These are phyloP conservation scores for Marcusenius ussheri DNA, from an alignment of 2,113 vertebrate genomes.

Conservation along the genomic window DNA sequence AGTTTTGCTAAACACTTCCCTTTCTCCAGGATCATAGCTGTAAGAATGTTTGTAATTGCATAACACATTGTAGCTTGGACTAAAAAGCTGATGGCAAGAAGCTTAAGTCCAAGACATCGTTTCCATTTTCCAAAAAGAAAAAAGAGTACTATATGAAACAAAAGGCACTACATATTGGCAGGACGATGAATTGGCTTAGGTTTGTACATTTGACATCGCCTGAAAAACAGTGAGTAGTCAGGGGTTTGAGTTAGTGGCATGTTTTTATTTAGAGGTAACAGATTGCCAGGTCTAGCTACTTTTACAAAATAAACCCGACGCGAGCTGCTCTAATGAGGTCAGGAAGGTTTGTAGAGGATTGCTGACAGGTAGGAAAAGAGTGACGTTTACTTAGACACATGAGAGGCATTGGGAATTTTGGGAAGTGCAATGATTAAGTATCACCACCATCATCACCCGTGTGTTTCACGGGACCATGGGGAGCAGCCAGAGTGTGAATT, in stretches of 20 bases:
- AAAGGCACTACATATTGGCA: not conserved
- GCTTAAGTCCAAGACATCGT: not conserved
- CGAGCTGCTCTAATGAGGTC: not conserved
- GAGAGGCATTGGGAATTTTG: not conserved
- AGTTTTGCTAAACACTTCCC: not conserved
- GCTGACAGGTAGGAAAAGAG: not conserved
- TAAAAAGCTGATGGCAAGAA: not conserved
- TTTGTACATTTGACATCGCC: not conserved
- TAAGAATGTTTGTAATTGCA: conserved; percentile 6
- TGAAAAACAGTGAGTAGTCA: not conserved
- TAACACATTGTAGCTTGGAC: conserved; percentile 19
- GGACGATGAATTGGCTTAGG: not conserved
- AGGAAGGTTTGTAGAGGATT: not conserved
- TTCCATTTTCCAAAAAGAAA: not conserved
- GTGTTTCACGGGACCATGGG: not conserved
- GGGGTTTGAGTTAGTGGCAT: not conserved
- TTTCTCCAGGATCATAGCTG: not conserved
- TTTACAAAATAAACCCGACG: not conserved
- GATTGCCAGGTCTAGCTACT: not conserved
- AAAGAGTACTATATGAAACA: not conserved
- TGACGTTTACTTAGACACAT: not conserved
- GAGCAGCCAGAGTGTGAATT: not conserved
- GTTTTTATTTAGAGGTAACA: not conserved
- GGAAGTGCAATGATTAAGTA: not conserved
- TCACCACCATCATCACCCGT: not conserved